These are phyloP conservation scores for Microctenopoma steveboyesi DNA, from an alignment of 2,797 vertebrate genomes.

Conservation along the genomic window DNA sequence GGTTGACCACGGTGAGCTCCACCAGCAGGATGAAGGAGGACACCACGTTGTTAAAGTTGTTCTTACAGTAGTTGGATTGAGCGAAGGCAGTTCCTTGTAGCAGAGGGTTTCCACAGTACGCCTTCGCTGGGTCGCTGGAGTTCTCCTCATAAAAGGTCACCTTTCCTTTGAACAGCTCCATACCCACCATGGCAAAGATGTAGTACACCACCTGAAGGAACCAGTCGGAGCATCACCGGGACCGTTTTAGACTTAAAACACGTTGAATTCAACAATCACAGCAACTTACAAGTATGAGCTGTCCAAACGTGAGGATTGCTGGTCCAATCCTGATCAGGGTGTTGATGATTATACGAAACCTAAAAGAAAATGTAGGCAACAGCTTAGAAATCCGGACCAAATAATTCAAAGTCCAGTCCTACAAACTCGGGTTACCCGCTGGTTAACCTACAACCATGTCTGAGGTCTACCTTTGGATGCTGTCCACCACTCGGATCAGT, in stretches of 20 bases:
- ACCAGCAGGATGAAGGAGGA: conserved; percentile 88
- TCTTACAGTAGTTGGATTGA: conserved; percentile 89
- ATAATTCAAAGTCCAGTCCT: no score
- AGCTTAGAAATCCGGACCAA: not conserved
- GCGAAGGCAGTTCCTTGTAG: conserved; percentile 86
- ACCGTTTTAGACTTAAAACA: no score
- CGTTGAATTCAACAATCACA: no score
- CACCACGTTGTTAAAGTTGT: conserved; percentile 92
- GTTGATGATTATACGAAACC: conserved; percentile 92
- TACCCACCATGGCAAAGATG: conserved; percentile 92
- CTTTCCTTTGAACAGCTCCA: conserved; percentile 91
- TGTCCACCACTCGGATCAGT: conserved; percentile 91
- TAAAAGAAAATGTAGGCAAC: conserved; percentile 13
- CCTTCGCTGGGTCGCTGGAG: conserved; percentile 53
- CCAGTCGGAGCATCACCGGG: not conserved
- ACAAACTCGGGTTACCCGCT: no score
- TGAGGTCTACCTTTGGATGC: conserved; percentile 85
- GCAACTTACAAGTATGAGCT: conserved; percentile 89
- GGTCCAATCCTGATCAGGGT: conserved; percentile 92
- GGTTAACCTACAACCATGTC: no score
- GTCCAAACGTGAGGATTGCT: conserved; percentile 91
- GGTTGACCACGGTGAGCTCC: conserved; percentile 95
- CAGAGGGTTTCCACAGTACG: conserved; percentile 86
- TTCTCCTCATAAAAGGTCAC: conserved; percentile 79
- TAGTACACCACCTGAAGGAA: conserved; percentile 90